A percentile compares a stretch with the other conserved stretches of the same genome.
Conservation (phyloP, 2,797 vertebrate species). For the Neopelma chrysocephalum region DNA sequence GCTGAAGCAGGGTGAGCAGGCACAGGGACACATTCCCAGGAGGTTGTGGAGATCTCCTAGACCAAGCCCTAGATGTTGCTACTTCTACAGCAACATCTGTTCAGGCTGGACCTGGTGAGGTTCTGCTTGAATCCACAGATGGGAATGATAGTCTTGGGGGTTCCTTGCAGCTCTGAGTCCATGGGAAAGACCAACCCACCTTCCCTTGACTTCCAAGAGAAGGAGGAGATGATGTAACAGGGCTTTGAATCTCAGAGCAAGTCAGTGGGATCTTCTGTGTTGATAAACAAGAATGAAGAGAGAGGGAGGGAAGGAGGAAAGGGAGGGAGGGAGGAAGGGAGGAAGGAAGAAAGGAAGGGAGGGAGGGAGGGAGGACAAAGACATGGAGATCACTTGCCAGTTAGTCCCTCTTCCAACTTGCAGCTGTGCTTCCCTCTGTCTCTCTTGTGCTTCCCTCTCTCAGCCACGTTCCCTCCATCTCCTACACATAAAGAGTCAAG, state of each 20-base stretch:
- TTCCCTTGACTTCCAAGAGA: neutral
- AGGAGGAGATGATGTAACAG: neutral
- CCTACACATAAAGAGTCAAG: neutral
- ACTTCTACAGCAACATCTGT: neutral
- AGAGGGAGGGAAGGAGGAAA: fast-evolving
- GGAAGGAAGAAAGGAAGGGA: neutral
- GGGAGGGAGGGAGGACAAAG: neutral
- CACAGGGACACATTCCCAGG: neutral
- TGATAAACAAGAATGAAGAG: neutral
- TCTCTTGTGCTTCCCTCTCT: neutral
- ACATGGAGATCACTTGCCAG: neutral
- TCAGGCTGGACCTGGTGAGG: neutral
- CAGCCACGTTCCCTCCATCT: neutral
- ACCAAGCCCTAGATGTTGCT: neutral
- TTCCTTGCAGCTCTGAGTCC: neutral
- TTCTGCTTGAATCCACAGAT: neutral
- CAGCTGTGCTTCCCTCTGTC: neutral
- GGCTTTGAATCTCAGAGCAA: neutral
- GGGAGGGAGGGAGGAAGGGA: too few relatives aligned
- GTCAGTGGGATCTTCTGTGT: neutral
- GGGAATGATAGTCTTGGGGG: neutral
- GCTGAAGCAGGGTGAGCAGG: neutral
- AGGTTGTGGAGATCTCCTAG: neutral
- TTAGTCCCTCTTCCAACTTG: neutral
- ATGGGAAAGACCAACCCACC: neutral